These are phyloP conservation scores for Probaryconus sp. DNA, from an alignment of 1,140 invertebrate genomes.

Conservation along the genomic window DNA sequence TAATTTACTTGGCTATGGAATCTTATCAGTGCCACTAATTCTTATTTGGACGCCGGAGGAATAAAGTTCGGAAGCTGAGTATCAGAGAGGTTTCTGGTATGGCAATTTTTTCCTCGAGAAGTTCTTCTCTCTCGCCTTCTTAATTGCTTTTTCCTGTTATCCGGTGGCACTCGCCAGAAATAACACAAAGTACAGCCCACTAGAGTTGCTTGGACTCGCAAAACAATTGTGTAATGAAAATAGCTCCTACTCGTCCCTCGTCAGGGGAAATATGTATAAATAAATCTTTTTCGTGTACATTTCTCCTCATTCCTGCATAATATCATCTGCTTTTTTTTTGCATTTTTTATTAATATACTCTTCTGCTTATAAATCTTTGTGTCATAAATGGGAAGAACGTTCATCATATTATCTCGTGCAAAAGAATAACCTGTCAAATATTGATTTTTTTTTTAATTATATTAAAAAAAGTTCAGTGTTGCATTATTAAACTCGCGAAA, in stretches of 20 bases:
- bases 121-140: constrained; percentile 46
- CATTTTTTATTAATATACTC: constrained; percentile 29
- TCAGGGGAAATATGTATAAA: constrained; percentile 49
- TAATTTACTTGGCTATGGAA: no score
- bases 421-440: no score
- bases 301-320: constrained; percentile 29
- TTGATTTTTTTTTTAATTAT: no score
- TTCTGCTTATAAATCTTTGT: constrained; percentile 23
- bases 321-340: constrained; percentile 19
- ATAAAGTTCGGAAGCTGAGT: constrained; percentile 12
- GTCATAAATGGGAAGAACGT: constrained; percentile 31
- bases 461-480: no score
- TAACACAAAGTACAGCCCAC: constrained; percentile 42
- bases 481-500: not conserved
- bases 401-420: constrained; percentile 18
- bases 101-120: constrained; percentile 50
- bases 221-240: constrained; percentile 58
- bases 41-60: no score
- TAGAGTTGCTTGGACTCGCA: constrained; percentile 29
- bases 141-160: constrained; percentile 62
- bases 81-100: constrained; percentile 19
- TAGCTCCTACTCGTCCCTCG: constrained; percentile 25
- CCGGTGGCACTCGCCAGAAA: constrained; percentile 50
- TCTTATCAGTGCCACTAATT: no score
- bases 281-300: constrained; percentile 40